Conservation (phyloP, 2,113 vertebrate species). For the Triplophysa rosa region DNA sequence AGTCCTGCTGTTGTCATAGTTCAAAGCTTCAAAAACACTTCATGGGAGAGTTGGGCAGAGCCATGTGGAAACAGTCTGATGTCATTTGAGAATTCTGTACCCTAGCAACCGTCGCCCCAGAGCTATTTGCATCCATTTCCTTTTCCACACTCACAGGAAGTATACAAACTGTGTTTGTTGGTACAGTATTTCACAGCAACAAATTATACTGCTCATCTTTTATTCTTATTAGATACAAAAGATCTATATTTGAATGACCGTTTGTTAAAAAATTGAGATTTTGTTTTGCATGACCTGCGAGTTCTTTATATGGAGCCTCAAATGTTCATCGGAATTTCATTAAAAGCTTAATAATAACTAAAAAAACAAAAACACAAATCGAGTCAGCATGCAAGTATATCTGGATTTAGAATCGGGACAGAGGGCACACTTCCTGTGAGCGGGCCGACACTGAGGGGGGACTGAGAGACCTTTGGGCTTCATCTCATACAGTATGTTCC, state of each 20-base stretch:
- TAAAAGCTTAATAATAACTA: neutral
- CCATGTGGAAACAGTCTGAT: slow-evolving; percentile 23
- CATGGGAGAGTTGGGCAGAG: slow-evolving; percentile 18
- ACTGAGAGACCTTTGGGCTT: slow-evolving; percentile 32
- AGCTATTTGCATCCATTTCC: slow-evolving; percentile 40
- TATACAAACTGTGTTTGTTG: slow-evolving; percentile 17
- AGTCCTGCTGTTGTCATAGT: neutral
- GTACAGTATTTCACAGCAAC: neutral
- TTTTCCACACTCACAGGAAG: slow-evolving; percentile 12
- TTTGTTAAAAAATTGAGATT: no score
- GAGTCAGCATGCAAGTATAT: slow-evolving; percentile 36
- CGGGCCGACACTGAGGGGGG: slow-evolving; percentile 26
- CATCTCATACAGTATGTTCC: slow-evolving; percentile 39
- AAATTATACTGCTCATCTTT: no score
- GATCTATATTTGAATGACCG: no score
- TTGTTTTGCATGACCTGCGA: no score
- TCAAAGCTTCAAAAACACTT: neutral
- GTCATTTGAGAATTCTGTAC: slow-evolving; percentile 21
- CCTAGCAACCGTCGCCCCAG: slow-evolving; percentile 25
- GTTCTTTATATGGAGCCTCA: no score
- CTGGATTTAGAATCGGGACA: slow-evolving; percentile 51
- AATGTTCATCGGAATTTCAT: no score
- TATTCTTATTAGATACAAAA: no score
- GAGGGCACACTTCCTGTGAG: slow-evolving; percentile 52
- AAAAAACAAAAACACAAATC: slow-evolving; percentile 25